Base-by-base conservation (phyloP, 2,888 invertebrate species). In the Bruchidius siliquastri region DNA sequence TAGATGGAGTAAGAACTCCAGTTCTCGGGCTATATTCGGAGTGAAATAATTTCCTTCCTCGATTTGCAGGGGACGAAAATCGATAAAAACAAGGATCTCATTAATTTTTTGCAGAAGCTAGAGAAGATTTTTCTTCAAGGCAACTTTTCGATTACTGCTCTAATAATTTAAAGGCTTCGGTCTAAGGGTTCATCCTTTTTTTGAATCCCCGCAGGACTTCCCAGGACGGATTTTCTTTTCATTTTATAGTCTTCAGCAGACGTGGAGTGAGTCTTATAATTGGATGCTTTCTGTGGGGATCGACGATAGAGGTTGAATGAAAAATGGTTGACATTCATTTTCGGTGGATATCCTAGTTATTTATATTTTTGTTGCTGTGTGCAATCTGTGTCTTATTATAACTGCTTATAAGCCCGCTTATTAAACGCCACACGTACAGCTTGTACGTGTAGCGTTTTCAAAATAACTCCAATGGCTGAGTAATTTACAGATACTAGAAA, bases 71-170 rank as follows among this genome's bases (percentile, higher is more conserved):
- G 83, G 18, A 49, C 49, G 49, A 83, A 83, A 82, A 84, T 83
- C 83, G 79, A 83, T 84, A 84, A 83, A 84, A 84, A 83, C 83
- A 82, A 82, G 84, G 83, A 83, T 83, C 83, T 83, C 84, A 83
- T 83, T 82, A 83, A 82, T 83, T 83, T 83, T 83, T 84, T 84
- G 81, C 82, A 18, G 49, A 13, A 49, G 49, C 49, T 49, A 18
- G 49, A 49, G 49, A 18, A 49, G 49, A 49, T 49, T 80, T 80
- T 80, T 80, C 79, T 76, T 76, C 32, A 74, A 73, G 75, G 78
- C 79, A 78, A 82, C 80, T 81, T 82, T 82, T 83, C 83, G 83
- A 83, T 83, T 83, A 83, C 82, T 82, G 81, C 81, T 49, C 6
- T 49, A 49, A 49, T 49, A 49, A 49, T 49, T 49, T 13, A 49